phyloP scores from a whole-genome alignment of 2,888 invertebrate species.

The Himalopsyche tibetana region DNA sequence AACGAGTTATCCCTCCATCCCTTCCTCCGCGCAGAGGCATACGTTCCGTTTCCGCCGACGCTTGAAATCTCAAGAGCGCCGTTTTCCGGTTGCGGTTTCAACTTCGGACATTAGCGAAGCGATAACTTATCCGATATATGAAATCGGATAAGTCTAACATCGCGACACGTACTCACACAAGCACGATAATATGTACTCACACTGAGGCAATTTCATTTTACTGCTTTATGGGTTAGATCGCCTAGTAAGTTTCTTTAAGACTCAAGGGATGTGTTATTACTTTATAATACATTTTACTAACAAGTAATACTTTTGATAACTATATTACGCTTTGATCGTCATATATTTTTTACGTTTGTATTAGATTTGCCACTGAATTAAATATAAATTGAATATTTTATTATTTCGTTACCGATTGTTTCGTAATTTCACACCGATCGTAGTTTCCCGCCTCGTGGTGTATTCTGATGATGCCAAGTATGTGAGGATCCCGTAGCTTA shows the following conservation, averaged over 20 bases:
- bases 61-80: constrained; percentile 29
- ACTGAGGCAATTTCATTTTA: background rate
- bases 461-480: too few species aligned
- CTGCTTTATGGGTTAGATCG: background rate
- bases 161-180: background rate
- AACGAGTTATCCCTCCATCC: background rate
- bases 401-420: too few species aligned
- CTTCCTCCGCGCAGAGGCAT: background rate
- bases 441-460: too few species aligned
- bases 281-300: background rate
- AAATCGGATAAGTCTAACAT: constrained; percentile 26
- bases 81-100: constrained; percentile 36
- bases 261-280: background rate
- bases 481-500: background rate
- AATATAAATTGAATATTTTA: too few species aligned
- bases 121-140: constrained; percentile 30
- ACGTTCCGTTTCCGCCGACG: constrained; percentile 6
- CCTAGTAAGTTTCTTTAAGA: background rate
- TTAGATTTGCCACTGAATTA: too few species aligned
- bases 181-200: background rate
- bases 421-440: too few species aligned
- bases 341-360: too few species aligned
- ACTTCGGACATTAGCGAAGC: constrained; percentile 46
- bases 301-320: too few species aligned
- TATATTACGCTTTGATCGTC: too few species aligned